phyloP scores from a whole-genome alignment of 2,797 vertebrate genomes.

The Tenualosa thibaudeaui region DNA sequence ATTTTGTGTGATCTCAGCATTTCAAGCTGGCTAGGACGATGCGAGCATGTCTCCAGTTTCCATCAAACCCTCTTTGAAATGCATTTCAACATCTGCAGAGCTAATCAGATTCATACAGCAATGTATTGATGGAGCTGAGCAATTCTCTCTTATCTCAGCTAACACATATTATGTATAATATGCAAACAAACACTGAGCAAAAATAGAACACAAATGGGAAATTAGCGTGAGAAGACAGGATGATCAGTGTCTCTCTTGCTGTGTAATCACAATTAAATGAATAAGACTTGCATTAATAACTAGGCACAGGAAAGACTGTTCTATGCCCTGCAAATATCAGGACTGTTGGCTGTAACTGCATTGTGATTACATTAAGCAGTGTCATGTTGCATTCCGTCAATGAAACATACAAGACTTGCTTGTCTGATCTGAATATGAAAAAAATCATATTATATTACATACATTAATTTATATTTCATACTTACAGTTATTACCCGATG shows the following conservation, averaged over 20 bases:
- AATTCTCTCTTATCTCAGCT: background rate
- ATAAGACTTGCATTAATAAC: background rate
- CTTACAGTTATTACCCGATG: too few relatives aligned
- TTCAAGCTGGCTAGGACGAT: background rate
- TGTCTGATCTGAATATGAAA: background rate
- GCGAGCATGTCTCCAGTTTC: background rate
- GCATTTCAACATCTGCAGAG: background rate
- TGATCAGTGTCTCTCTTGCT: background rate
- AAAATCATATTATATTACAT: too few relatives aligned
- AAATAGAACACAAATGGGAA: constrained; percentile 7
- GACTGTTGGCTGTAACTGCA: background rate
- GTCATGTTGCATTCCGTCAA: background rate
- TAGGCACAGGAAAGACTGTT: background rate
- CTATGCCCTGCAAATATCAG: background rate
- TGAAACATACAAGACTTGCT: background rate
- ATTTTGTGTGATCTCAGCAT: constrained; percentile 29
- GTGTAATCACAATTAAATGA: background rate
- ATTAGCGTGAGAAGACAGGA: background rate
- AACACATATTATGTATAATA: background rate
- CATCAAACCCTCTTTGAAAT: background rate
- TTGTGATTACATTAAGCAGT: background rate
- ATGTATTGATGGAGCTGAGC: background rate
- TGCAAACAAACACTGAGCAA: background rate
- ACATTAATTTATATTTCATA: too few relatives aligned
- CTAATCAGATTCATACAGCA: constrained; percentile 5